These are phyloP conservation scores for Morelia viridis DNA, from an alignment of 2,797 vertebrate species.

Conservation along the genomic window DNA sequence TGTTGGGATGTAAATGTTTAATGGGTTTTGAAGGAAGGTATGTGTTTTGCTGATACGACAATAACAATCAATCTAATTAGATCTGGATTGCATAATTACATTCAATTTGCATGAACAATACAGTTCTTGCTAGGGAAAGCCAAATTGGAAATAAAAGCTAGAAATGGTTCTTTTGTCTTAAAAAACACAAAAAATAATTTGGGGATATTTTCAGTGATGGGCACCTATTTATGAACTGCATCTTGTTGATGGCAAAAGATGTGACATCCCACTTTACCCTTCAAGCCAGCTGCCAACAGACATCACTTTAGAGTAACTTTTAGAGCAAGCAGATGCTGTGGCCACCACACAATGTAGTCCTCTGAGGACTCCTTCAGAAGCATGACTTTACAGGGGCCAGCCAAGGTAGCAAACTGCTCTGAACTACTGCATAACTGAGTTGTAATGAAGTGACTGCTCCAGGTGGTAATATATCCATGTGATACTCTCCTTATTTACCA, in stretches of 20 bases:
- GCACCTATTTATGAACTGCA: neutral
- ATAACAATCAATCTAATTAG: slow-evolving; percentile 63
- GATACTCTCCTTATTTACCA: too few species aligned
- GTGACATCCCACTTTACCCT: neutral
- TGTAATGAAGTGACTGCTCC: too few species aligned
- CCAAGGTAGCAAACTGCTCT: too few species aligned
- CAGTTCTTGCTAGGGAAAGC: slow-evolving; percentile 31
- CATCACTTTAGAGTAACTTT: neutral
- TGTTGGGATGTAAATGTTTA: neutral
- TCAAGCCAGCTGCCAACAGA: neutral
- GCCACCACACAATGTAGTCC: too few species aligned
- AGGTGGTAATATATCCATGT: too few species aligned
- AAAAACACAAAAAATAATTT: neutral
- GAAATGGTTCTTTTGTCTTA: neutral
- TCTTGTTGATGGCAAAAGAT: neutral
- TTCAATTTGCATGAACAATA: slow-evolving; percentile 47
- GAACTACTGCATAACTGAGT: too few species aligned
- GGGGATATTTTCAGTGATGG: too few species aligned
- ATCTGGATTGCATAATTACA: slow-evolving; percentile 52
- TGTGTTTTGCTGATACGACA: slow-evolving; percentile 41
- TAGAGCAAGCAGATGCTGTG: neutral
- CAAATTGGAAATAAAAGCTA: neutral
- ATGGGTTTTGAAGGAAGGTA: slow-evolving; percentile 25
- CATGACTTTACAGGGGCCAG: too few species aligned
- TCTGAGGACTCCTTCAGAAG: too few species aligned